Evolutionary conservation across 2,888 invertebrate species (phyloP), one percentile per base, ranked within the genome.

Genomic region (Megastigmus dorsalis): DNA sequence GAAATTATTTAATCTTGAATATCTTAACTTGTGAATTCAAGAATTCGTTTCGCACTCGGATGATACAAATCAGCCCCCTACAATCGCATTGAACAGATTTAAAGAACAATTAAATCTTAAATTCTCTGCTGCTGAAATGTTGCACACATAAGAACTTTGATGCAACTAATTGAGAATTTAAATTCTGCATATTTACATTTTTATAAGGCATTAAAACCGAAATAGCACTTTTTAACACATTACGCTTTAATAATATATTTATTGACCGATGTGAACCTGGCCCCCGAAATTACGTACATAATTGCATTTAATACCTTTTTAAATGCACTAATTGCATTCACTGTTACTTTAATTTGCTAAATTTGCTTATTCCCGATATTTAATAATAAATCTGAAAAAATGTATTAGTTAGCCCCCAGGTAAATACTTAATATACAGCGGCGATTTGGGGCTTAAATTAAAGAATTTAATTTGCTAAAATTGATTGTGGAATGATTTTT

Each of bases 141-240:
- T 59, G 5, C 33, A 7, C 30, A 62, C 10, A 52, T 63, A n/a
- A 52, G 26, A 59, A 50, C 41, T 5, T 50, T 71, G 36, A 45
- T 28, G 13, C 26, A 48, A 43, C 23, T 57, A 20, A 20, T 71
- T 62, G 15, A 62, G 26, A 28, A 68, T 3, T 43, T 50, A 2
- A 59, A 50, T 23, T 15, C 50, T 23, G 3, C 23, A 5, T 68
- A 75, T 59, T 48, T 68, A 18, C 23, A 75, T 38, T 43, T 59
- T n/a, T 63, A 23, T 45, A 55, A 48, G 23, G 2, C 28, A 15
- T 69, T 76, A 23, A 67, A 76, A 70, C 62, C 66, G n/a, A n/a
- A n/a, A n/a, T n/a, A n/a, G 0, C 69, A 76, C 28, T 72, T 76
- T 10, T 50, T 76, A 38, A 63, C 52, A 1, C 69, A 76, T 33